Evolutionary conservation across 2,888 invertebrate genomes (phyloP), one percentile per base, ranked within the genome.

Genomic region (Mesorhabditis sp.): DNA sequence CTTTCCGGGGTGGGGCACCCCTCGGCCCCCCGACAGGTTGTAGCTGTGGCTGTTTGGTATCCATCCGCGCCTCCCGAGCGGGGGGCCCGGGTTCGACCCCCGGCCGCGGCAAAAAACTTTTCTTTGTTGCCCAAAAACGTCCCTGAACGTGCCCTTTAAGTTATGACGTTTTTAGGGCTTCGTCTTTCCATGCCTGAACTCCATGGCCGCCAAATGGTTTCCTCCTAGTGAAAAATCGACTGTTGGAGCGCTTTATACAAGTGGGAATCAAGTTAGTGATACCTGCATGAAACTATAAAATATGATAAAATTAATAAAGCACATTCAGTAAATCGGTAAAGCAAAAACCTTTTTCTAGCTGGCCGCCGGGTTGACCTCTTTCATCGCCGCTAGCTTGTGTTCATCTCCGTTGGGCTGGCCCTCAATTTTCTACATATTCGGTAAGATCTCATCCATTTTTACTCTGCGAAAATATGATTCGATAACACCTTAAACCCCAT

Each of bases 201-300:
- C 80, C 3, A 67, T 74, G 43, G 70, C 72, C 3, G 74, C 81
- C 2, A 44, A 78, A 58, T 82, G 82, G 82, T 79, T 80, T 61
- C 73, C 80, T 4, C 76, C 78, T 7, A 69, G 70, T 10, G 82
- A 83, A 62, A 66, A 79, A 41, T 75, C 74, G 4, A 76, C 76
- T 0, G 72, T 75, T 65, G 80, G 78, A 5, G 78, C 83, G 4
- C 67, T 83, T 62, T 83, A 76, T 68, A 83, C 83, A 6, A 75
- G 79, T 4, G 82, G 82, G 4, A 76, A 82, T 62, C 82, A 82
- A 70, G 75, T 44, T 42, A 41, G 4, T 43, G 10, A 44, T 42
- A 44, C 44, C 42, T 7, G 0, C n/a, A 7, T n/a, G 15, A 6
- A 7, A 5, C 15, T 5, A 43, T 15, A 42, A 44, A 66, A 44